Base-by-base conservation (phyloP, 1,140 invertebrate species). In the Brachionus paranguensis region DNA sequence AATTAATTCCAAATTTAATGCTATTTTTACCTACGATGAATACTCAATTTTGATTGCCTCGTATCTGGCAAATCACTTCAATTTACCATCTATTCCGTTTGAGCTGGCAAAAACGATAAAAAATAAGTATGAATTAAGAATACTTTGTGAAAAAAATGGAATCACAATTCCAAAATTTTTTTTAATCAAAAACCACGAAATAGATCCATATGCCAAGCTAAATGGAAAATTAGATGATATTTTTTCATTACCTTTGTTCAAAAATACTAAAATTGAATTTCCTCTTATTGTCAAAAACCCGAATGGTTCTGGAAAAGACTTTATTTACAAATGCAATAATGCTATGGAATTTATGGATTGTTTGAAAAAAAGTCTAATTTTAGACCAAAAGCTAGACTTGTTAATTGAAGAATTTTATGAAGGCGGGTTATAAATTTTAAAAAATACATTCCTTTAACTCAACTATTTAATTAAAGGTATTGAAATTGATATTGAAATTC, bases 401-500 rank as follows among this genome's bases (percentile, higher is more conserved):
- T 20, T 81, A 41, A 47, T 81, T 12, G 78, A 81, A 68, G 78
- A 81, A 27, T 81, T 37, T 27, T 81, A 24, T 41, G 41, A 60
- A 37, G 78, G 78, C 33, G 11, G 41, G 17, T 10, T 5, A 60
- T 10, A 27, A 10, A 20, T 60, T 20, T 60, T 37, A 37, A 7
- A 7, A 37, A 37, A 37, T 37, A 7, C 7, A 37, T 37, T 37
- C 27, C 3, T 29, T 29, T 29, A 29, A 29, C 2, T 37, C 0
- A 7, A 41, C 43, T 17, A 20, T 12, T 50, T 53, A 33, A 6
- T 79, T n/a, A 27, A 79, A 78, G 76, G 76, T 17, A 29, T 17
- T 41, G 78, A 81, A 47, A 81, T 81, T 47, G 78, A 81, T 29
- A 24, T 43, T 64, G 78, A 81, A 41, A 81, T 81, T 64, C n/a